phyloP scores from a whole-genome alignment of 2,888 invertebrate species.

The Clostera curtula region DNA sequence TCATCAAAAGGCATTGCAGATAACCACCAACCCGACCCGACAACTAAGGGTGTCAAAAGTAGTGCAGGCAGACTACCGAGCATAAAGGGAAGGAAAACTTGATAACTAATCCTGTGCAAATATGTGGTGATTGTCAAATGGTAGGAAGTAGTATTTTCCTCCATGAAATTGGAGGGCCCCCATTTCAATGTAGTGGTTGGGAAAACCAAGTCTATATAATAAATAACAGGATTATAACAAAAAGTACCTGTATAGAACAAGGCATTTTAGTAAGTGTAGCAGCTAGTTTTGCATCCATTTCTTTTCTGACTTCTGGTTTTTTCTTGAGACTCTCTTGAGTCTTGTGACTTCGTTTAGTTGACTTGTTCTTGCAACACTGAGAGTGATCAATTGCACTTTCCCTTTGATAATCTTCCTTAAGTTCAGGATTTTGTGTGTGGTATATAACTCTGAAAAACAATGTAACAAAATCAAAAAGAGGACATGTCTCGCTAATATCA shows the following conservation, averaged over 20 bases:
- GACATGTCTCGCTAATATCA: background rate
- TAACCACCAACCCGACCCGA: no score
- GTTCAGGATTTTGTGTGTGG: conserved; percentile 48
- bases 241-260: conserved; percentile 57
- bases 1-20: no score
- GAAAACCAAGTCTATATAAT: no score
- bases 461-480: conserved; percentile 3
- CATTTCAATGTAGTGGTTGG: no score
- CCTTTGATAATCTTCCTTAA: conserved; percentile 50
- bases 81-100: no score
- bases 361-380: conserved; percentile 53
- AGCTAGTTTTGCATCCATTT: conserved; percentile 20
- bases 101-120: no score
- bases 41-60: no score
- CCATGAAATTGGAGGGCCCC: no score
- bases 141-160: no score
- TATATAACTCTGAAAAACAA: conserved; percentile 48
- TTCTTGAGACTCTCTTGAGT: conserved; percentile 28
- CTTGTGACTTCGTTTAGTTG: conserved; percentile 33
- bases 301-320: conserved; percentile 30
- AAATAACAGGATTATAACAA: background rate
- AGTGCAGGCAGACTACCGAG: no score
- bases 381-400: conserved; percentile 47
- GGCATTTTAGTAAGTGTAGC: conserved; percentile 46
- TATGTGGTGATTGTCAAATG: no score